These are phyloP conservation scores for Bovichtus diacanthus DNA, from an alignment of 2,797 vertebrate genomes.

Conservation along the genomic window DNA sequence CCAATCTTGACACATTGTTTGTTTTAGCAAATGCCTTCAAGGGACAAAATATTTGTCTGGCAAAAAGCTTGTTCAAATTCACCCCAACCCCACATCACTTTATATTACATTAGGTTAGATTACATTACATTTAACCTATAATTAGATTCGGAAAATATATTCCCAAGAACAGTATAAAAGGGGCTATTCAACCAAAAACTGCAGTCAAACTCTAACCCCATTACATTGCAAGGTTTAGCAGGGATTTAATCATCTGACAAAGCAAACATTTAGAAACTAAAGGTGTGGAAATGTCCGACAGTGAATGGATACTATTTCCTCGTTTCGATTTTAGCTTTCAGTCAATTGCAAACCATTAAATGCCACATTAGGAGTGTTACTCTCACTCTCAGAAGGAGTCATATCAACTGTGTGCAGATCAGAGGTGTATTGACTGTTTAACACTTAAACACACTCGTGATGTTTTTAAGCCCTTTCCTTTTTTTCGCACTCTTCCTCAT, in stretches of 20 bases:
- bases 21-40: background rate
- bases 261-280: conserved; percentile 19
- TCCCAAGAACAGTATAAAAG: conserved; percentile 4
- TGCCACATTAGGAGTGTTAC: background rate
- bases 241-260: conserved; percentile 10
- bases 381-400: background rate
- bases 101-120: conserved; percentile 32
- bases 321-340: background rate
- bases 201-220: conserved; percentile 21
- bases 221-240: background rate
- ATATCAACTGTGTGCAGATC: background rate
- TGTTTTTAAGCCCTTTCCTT: background rate
- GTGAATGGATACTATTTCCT: background rate
- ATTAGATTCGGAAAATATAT: conserved; percentile 32
- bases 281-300: background rate
- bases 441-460: background rate
- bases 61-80: conserved; percentile 11
- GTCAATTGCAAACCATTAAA: background rate
- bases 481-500: background rate
- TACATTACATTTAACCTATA: conserved; percentile 8
- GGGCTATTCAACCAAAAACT: conserved; percentile 8
- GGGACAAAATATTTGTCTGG: conserved; percentile 12
- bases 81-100: background rate
- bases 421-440: background rate
- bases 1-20: conserved; percentile 3